Evolutionary conservation across 2,797 vertebrate species (phyloP), one percentile per base, ranked within the genome.

Genomic region (Tinamus major): DNA sequence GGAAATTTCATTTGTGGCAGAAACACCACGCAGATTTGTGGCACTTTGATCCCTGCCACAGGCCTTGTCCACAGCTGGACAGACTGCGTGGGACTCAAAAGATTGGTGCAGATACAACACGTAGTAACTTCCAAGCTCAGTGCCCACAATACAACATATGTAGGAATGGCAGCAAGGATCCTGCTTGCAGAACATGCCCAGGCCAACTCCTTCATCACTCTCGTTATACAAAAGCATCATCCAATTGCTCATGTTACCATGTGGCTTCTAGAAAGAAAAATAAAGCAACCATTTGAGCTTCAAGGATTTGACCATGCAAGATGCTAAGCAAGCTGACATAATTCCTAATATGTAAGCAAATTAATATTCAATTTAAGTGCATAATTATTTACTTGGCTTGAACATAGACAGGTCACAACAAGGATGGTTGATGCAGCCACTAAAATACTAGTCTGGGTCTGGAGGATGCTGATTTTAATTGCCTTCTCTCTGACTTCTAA

Each of bases 1-100:
- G 79, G 61, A 84, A 92, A 89, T 49, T 79, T 68, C 48, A 17
- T 20, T 44, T 76, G 56, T 61, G 48, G 64, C 71, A 79, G 61
- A 93, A 79, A 37, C 56, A 68, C 27, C 44, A 59, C 17, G 48
- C 59, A 84, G 41, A 39, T 91, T 79, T 74, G 10, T 51, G 72
- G 41, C 46, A 67, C 58, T 33, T 53, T 85, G 19, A 14, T 68
- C 26, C 64, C 39, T 70, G 49, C 33, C 37, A 59, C 5, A 33
- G 31, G 27, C 68, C 81, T 91, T 91, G 71, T 31, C 70, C 39
- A 29, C 58, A 85, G 33, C 31, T 21, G 68, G 55, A 29, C 59
- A 69, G 76, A 61, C n/a, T 4, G 1, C 35, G 56, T 20, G 5
- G 5, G 51, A 85, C 44, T 76, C 37, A 27, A 72, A 10, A 0